A percentile compares a stretch with the other conserved stretches of the same genome.
Evolutionary conservation across 64 coral and sea anemone genomes (phyloP).

Genomic region (Catalaphyllia jardinei): DNA sequence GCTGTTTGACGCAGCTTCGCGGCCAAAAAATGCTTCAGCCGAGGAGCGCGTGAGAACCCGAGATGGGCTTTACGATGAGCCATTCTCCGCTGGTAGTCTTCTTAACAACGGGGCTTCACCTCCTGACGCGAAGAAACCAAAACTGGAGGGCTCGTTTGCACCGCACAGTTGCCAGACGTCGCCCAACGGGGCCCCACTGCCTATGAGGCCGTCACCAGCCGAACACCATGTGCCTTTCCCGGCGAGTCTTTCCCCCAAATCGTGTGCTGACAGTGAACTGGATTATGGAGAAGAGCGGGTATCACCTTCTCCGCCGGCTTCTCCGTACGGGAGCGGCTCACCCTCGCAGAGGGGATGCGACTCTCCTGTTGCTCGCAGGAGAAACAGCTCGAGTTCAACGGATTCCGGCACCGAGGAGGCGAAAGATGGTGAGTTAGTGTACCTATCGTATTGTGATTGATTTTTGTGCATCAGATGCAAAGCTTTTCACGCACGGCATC

Average conservation of each 20-base stretch:
- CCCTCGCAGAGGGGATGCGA: conserved; percentile 30
- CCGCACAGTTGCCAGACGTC: neutral
- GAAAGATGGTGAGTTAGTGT: conserved; percentile 44
- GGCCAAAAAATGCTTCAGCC: neutral
- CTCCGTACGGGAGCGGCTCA: neutral
- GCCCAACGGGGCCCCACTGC: conserved; percentile 6
- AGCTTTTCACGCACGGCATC: too few species aligned
- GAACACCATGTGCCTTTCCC: conserved; percentile 31
- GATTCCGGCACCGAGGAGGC: conserved; percentile 67
- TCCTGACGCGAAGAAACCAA: conserved; percentile 8
- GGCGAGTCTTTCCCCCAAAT: conserved; percentile 20
- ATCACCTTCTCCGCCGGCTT: conserved; percentile 19
- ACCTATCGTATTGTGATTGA: too few species aligned
- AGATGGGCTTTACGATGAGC: conserved; percentile 29
- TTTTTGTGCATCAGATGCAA: too few species aligned
- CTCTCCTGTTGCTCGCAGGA: neutral
- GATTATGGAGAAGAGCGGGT: conserved; percentile 34
- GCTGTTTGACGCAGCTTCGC: conserved; percentile 1
- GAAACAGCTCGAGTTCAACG: conserved; percentile 66
- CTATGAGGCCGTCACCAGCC: conserved; percentile 8
- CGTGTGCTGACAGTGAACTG: conserved; percentile 22
- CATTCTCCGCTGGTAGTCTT: conserved; percentile 17
- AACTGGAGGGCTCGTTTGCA: neutral
- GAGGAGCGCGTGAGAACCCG: conserved; percentile 20
- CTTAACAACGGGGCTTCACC: conserved; percentile 4